Conservation (phyloP, 2,113 vertebrate genomes). For the Peromyscus leucopus region DNA sequence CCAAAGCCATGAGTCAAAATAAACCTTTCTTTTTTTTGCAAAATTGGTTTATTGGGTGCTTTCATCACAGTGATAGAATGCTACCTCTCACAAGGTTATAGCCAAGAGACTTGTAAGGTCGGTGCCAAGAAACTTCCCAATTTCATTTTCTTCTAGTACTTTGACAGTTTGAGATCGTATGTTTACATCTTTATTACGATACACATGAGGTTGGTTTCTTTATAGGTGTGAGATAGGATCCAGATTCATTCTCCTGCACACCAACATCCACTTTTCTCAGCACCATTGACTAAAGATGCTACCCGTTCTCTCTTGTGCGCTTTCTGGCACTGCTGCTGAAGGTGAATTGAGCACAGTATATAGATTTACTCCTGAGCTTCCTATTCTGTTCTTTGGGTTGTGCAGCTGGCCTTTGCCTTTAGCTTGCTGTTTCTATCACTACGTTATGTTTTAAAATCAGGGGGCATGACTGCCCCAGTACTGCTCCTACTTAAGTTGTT, state of each 20-base stretch:
- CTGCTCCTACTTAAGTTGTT: not conserved
- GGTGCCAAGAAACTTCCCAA: not conserved
- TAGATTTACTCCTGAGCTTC: not conserved
- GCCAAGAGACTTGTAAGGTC: not conserved
- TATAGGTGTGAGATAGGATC: not conserved
- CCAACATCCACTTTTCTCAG: not conserved
- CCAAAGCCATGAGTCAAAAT: not conserved
- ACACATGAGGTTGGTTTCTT: not conserved
- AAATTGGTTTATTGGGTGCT: not conserved
- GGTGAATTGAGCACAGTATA: not conserved
- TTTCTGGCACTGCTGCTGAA: not conserved
- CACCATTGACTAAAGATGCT: not conserved
- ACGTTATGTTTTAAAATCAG: too few relatives aligned
- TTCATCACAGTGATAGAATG: not conserved
- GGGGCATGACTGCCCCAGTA: not conserved
- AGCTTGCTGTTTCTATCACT: not conserved
- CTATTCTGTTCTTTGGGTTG: not conserved
- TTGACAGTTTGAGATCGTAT: not conserved
- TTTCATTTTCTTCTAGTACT: not conserved
- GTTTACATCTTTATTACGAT: not conserved
- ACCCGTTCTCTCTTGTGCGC: not conserved
- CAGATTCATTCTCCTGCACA: not conserved
- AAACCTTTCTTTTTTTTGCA: not conserved
- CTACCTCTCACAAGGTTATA: not conserved
- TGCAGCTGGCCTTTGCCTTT: not conserved